Conservation (phyloP, 2,797 vertebrate genomes). For the Notamacropus eugenii region DNA sequence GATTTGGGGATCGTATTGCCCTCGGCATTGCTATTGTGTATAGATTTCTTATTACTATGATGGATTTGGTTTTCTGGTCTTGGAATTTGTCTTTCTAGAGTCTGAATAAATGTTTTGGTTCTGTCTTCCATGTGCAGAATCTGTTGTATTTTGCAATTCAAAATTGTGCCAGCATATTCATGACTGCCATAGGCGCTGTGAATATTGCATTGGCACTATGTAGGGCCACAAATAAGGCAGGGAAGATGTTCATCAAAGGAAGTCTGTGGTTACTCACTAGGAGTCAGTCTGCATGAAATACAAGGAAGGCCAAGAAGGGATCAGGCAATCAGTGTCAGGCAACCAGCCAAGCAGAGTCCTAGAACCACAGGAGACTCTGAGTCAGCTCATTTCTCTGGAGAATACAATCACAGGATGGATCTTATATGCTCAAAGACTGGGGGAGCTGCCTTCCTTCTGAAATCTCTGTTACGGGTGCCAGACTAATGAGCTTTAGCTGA, state of each 20-base stretch:
- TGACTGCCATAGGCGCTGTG: no score
- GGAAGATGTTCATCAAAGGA: neutral
- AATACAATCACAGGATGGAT: neutral
- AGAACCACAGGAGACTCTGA: neutral
- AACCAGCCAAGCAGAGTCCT: neutral
- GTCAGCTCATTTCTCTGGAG: neutral
- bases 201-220: no score
- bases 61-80: no score
- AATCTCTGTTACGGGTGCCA: neutral
- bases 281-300: neutral
- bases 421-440: neutral
- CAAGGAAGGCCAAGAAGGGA: neutral
- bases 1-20: no score
- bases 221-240: neutral
- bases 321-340: neutral
- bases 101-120: no score
- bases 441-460: neutral
- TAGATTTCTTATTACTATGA: no score
- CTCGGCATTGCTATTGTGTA: no score
- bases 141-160: no score
- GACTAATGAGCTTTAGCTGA: neutral
- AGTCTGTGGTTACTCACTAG: neutral
- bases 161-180: no score
- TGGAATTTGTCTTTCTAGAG: no score
- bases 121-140: no score